phyloP scores from a whole-genome alignment of 2,797 vertebrate genomes.

The Sebastes iracundus region DNA sequence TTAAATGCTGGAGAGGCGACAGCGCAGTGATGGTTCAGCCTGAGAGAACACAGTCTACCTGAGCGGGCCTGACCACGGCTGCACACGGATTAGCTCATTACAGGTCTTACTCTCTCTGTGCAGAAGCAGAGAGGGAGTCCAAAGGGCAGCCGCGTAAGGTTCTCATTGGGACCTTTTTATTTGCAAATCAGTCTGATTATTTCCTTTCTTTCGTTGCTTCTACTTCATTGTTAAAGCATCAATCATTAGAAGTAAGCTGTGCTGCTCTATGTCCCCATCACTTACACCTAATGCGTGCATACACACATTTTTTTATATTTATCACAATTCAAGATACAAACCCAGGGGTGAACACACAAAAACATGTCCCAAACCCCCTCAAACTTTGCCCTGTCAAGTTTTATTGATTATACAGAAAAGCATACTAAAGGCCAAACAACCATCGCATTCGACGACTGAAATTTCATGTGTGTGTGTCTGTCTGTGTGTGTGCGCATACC shows the following conservation, averaged over 20 bases:
- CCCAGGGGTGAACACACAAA: background rate
- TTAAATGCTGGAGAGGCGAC: conserved; percentile 74
- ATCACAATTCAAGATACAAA: background rate
- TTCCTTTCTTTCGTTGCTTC: background rate
- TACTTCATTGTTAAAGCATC: conserved; percentile 2
- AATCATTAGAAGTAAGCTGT: background rate
- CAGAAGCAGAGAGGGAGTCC: conserved; percentile 29
- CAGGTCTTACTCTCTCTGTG: conserved; percentile 42
- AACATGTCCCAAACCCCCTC: background rate
- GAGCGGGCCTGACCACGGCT: conserved; percentile 52
- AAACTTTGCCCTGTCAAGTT: conserved; percentile 33
- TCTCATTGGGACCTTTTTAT: conserved; percentile 47
- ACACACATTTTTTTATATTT: background rate
- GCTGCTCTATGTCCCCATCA: background rate
- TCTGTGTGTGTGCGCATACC: conserved; percentile 42
- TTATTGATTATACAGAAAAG: conserved; percentile 46
- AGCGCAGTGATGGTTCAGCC: conserved; percentile 73
- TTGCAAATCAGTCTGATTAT: conserved; percentile 49
- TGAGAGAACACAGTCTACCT: conserved; percentile 74
- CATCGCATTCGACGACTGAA: conserved; percentile 7
- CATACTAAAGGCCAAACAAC: conserved; percentile 33
- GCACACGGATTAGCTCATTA: conserved; percentile 77
- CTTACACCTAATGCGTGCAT: background rate
- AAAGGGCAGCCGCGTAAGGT: conserved; percentile 52
- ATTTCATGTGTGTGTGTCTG: conserved; percentile 8